Conservation (phyloP, 2,797 vertebrate species). For the Hylomyscus alleni region DNA sequence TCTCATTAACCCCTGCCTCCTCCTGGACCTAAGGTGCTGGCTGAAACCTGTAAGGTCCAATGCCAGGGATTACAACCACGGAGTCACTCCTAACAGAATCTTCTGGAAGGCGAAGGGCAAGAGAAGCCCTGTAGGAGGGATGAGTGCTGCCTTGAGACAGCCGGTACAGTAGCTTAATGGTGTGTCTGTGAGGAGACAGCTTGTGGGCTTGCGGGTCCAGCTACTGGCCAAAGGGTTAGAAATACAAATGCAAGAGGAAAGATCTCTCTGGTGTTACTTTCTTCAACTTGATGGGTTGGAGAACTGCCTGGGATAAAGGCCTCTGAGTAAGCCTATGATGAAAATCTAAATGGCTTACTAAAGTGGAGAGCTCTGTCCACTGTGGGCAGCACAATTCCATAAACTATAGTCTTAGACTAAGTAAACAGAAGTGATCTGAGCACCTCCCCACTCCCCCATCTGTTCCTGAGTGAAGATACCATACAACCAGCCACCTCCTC, state of each 20-base stretch:
- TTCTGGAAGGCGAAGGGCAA: neutral
- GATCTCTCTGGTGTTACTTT: neutral
- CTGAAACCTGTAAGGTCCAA: neutral
- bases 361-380: neutral
- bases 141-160: rapidly evolving
- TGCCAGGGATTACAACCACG: too few relatives aligned
- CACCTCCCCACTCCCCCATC: neutral
- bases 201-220: neutral
- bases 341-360: neutral
- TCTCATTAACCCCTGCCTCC: rapidly evolving
- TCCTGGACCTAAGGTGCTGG: too few relatives aligned
- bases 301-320: neutral
- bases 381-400: neutral
- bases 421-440: neutral
- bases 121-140: neutral
- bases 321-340: neutral
- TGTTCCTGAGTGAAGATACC: neutral
- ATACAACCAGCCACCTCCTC: neutral
- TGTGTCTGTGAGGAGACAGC: neutral
- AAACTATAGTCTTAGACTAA: neutral
- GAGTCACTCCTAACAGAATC: neutral
- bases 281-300: neutral
- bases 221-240: neutral
- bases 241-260: neutral
- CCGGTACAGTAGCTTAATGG: neutral